Base-by-base conservation (phyloP, 1,140 invertebrate species). In the Drosophila rufa region DNA sequence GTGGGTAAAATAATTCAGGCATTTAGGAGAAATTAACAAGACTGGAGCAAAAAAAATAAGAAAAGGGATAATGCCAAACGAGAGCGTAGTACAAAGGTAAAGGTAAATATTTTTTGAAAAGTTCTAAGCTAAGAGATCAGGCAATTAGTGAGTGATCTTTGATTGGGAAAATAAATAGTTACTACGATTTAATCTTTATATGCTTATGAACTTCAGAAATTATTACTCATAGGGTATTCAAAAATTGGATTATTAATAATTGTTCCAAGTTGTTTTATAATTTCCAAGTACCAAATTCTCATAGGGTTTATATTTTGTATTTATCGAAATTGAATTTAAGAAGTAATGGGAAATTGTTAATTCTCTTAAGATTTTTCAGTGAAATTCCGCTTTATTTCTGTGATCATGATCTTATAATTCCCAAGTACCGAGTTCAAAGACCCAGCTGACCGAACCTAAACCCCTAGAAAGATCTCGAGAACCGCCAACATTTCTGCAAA, bases 11-110 rank as follows among this genome's bases (percentile, higher is more conserved):
- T 75, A 65, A 74, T 80, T 59, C 47, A 48, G 50, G 47, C 55
- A 76, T 53, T 76, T 66, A 36, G 48, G 30, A 56, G 30, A 75
- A 79, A 80, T 50, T 80, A 70, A 80, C 60, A 60, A 74, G 55
- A 40, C 56, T 4, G 12, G 15, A 30, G 30, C 17, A 56, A 55
- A 30, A 17, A 30, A 51, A 51, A 46, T 22, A 22, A 22, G 19
- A 14, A 4, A 14, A 8, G 19, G 30, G 36, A 58, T 42, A 69
- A 46, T 56, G 38, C 40, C 43, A 47, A 53, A 53, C 19, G 17
- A 9, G 11, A 56, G 25, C 9, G 9, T 11, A 27, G 27, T 57
- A 47, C 42, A 71, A 71, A 48, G 4, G 6, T 45, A 9, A 66
- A 69, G 40, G 40, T 38, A 70, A 73, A 50, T 70, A 73, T 36